Base-by-base conservation (phyloP, 2,797 vertebrate species). In the Anomalospiza imberbis region DNA sequence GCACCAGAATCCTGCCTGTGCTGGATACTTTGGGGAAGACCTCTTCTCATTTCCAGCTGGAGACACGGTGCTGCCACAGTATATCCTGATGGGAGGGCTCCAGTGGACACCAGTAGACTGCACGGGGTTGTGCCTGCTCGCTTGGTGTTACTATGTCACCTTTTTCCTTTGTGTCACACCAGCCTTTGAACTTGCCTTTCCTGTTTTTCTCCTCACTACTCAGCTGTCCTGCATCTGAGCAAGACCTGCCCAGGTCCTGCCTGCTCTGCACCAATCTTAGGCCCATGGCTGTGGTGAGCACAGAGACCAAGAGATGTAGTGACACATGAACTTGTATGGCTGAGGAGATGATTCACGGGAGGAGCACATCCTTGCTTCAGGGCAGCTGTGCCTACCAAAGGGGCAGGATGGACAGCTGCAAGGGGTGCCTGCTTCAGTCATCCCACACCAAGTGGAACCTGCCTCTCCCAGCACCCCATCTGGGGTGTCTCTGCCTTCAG, bases 161-260 rank as follows among this genome's bases (percentile, higher is more conserved):
- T 83, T 70, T 50, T 74, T 71, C 50, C 61, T 76, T 42, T 50
- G 72, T 72, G 50, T 77, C 83, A 93, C 68, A 22, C 66, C 65
- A 88, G 78, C 40, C 48, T 67, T 61, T 66, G 72, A 92, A 76
- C 75, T 40, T 57, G 79, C 53, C 61, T 63, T 77, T 90, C 85
- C 79, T 71, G 73, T 91, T 94, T 91, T 94, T 40, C 83, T 86
- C 38, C 34, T 88, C 44, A 18, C 67, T n/a, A 9, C 48, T 70
- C 75, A 88, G 71, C 72, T 91, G 48, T 50, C 72, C 76, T 42
- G 66, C 25, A 29, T 53, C 31, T 1, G 2, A 74, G 74, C 2
- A 1, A 66, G 70, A 55, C 45, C 38, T 55, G 53, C 50, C 67
- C 2, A 1, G 38, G 45, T 72, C 12, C 70, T 40, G 67, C 53